Percentiles rank a stretch among this genome's conserved stretches.
These are phyloP conservation scores for Drosophila basisetae DNA, from an alignment of 2,888 invertebrate species.

Conservation along the genomic window DNA sequence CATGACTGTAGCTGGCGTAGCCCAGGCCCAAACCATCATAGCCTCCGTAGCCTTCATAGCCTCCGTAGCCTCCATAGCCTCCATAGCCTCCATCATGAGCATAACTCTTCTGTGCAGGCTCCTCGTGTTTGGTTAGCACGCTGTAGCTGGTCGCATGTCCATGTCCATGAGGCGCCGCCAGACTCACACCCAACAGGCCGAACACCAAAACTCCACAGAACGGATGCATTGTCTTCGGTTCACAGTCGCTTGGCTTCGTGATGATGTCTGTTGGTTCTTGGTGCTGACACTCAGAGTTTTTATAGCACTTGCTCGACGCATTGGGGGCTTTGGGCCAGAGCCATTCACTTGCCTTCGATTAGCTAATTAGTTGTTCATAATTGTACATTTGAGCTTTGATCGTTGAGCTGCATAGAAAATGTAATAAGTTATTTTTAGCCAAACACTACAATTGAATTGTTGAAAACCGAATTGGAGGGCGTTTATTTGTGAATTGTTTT, in stretches of 20 bases:
- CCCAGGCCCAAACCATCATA: constrained; percentile 39
- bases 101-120: constrained; percentile 58
- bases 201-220: constrained; percentile 55
- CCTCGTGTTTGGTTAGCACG: constrained; percentile 80
- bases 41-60: constrained; percentile 30
- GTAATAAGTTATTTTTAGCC: constrained; percentile 37
- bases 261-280: constrained; percentile 63
- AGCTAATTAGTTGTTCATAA: constrained; percentile 61
- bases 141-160: constrained; percentile 76
- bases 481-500: constrained; percentile 1
- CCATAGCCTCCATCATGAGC: constrained; percentile 41
- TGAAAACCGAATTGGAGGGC: constrained; percentile 49
- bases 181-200: constrained; percentile 50
- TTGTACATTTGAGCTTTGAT: constrained; percentile 41
- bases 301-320: constrained; percentile 48
- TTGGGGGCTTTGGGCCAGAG: constrained; percentile 41
- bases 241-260: constrained; percentile 32
- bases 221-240: constrained; percentile 47
- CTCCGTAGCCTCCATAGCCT: constrained; percentile 33
- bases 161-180: constrained; percentile 67
- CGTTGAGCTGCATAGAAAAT: constrained; percentile 54
- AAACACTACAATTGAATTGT: constrained; percentile 29
- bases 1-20: constrained; percentile 63
- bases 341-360: constrained; percentile 68
- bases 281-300: constrained; percentile 37